phyloP scores from a whole-genome alignment of 2,113 vertebrate species.

The Ariopsis seemanni region DNA sequence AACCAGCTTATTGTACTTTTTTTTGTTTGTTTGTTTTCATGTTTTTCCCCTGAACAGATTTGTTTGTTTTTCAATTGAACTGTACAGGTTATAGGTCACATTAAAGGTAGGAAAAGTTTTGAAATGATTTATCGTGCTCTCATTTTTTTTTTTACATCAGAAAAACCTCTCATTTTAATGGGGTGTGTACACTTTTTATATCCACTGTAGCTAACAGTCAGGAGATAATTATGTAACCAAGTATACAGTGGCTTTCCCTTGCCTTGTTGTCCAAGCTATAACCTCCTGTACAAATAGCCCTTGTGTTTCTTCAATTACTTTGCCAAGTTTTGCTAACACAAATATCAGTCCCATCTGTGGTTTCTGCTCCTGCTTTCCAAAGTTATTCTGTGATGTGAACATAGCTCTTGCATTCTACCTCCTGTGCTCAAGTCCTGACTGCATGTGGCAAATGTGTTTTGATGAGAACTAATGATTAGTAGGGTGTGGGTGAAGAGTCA shows the following conservation, averaged over 20 bases:
- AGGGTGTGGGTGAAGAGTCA: background rate
- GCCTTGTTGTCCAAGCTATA: background rate
- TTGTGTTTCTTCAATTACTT: slow-evolving; percentile 13
- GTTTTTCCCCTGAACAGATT: too few species aligned
- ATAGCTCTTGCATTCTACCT: background rate
- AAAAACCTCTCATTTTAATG: background rate
- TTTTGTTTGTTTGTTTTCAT: too few species aligned
- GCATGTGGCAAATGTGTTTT: background rate
- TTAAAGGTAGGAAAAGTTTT: too few species aligned
- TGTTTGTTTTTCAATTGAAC: too few species aligned
- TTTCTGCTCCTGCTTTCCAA: background rate
- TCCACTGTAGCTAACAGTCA: background rate
- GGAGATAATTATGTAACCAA: slow-evolving; percentile 3
- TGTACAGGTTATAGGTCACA: too few species aligned
- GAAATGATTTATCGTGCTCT: too few species aligned
- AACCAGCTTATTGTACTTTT: too few species aligned
- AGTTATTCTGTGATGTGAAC: background rate
- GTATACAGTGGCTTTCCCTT: background rate
- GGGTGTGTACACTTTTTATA: too few species aligned
- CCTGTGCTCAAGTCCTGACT: background rate
- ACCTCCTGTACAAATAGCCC: slow-evolving; percentile 5
- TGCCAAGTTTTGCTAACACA: slow-evolving; percentile 14
- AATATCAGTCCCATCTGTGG: slow-evolving; percentile 1
- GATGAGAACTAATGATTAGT: background rate
- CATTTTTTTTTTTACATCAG: background rate